Base-by-base conservation (phyloP, 2,113 vertebrate genomes). In the Mastomys coucha region DNA sequence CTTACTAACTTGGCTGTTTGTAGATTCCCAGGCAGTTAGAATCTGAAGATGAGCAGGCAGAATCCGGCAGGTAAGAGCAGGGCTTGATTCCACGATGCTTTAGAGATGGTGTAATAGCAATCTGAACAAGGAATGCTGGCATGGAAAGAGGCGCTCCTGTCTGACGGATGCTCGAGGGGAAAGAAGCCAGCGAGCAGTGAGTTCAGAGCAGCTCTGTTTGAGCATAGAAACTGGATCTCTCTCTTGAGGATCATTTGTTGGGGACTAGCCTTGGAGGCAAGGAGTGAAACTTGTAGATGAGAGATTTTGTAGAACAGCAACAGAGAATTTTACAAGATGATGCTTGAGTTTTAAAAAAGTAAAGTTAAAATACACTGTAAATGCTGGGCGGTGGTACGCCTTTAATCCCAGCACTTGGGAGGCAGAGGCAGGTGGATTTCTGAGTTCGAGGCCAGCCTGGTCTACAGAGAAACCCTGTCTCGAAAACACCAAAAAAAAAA, bases 71-170 rank as follows among this genome's bases (percentile, higher is more conserved):
- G 56, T 33, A 89, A 69, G 2, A 2, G 2, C 67, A 6, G 86
- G 51, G 51, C 19, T 22, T 1, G 17, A 56, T 78, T 16, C 20
- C 33, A 6, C 33, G 81, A 91, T 91, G 36, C 69, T 87, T 91
- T 92, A 95, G 78, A 95, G 94, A 39, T 58, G 3, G 22, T 39
- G 4, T 88, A 60, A 51, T 77, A 88, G 42, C 88, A 93, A 60
- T 85, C 81, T 88, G 14, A 51, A 63, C 16, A 63, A 31, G 20
- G 26, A 33, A 14, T 16, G 60, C 11, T 88, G 72, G 42, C 10
- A 7, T 17, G 31, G 58, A 28, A 76, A 60, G 81, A 85, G 72
- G 19, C 39, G 1, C 14, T 73, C 19, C 33, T 84, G 87, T 93
- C 67, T 91, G 72, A 39, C 92, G 42, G 22, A n/a, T 87, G 36